phyloP scores from a whole-genome alignment of 2,888 invertebrate species.

The Anarsia innoxiella region DNA sequence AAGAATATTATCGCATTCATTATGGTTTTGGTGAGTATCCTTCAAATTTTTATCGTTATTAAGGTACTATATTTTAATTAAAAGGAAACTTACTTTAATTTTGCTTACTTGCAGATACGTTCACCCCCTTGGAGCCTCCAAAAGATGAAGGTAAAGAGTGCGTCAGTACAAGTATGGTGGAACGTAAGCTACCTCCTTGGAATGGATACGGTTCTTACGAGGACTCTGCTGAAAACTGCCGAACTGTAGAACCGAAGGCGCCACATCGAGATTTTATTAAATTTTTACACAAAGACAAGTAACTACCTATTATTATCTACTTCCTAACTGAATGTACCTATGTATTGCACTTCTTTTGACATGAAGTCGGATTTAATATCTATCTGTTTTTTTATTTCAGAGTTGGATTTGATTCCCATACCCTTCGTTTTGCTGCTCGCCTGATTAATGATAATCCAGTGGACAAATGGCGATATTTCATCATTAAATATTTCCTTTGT shows the following conservation, averaged over 20 bases:
- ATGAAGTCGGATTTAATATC: too few species aligned
- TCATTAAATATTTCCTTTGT: conserved; percentile 85
- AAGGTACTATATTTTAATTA: too few species aligned
- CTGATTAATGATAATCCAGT: conserved; percentile 82
- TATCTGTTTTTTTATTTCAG: too few species aligned
- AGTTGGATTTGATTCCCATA: conserved; percentile 82
- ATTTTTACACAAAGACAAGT: conserved; percentile 87
- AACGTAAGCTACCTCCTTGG: conserved; percentile 84
- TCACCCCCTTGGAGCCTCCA: conserved; percentile 76
- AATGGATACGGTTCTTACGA: conserved; percentile 93
- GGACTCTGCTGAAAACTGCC: conserved; percentile 92
- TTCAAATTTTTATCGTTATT: background rate
- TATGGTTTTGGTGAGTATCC: conserved; percentile 73
- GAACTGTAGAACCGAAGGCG: conserved; percentile 85
- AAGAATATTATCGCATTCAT: conserved; percentile 85
- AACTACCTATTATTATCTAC: conserved; percentile 8
- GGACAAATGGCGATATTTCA: conserved; percentile 81
- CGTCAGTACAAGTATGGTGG: conserved; percentile 37
- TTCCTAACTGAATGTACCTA: too few species aligned
- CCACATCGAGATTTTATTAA: conserved; percentile 86
- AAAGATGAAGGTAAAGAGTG: conserved; percentile 37
- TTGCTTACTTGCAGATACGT: conserved; percentile 64
- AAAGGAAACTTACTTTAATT: background rate
- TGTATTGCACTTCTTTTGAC: too few species aligned
- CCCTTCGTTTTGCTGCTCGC: conserved; percentile 86